A percentile compares a stretch with the other conserved stretches of the same genome.
These are phyloP conservation scores for Gambusia yucatana DNA, from an alignment of 2,797 vertebrate genomes.

Conservation along the genomic window DNA sequence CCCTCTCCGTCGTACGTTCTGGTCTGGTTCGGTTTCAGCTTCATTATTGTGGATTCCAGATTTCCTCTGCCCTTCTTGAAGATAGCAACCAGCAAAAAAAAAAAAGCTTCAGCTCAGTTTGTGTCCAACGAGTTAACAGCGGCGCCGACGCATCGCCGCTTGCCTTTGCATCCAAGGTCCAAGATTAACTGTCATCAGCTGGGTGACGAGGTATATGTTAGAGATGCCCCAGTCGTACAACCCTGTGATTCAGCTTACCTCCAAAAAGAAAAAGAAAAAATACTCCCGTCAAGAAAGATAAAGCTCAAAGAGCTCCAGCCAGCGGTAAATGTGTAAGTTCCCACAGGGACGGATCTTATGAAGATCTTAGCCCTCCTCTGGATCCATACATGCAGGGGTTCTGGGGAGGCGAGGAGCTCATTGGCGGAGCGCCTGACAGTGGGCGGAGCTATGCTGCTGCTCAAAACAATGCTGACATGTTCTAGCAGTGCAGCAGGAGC, in stretches of 20 bases:
- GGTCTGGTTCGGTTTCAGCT: constrained; percentile 97
- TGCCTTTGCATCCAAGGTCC: constrained; percentile 53
- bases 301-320: constrained; percentile 27
- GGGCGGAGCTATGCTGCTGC: constrained; percentile 43
- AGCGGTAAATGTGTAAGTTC: constrained; percentile 21
- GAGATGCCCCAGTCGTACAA: constrained; percentile 9
- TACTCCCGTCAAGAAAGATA: not conserved
- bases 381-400: constrained; percentile 66
- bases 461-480: constrained; percentile 45
- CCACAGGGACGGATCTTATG: constrained; percentile 53
- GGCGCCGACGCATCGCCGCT: constrained; percentile 65
- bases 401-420: constrained; percentile 27
- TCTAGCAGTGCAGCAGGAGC: constrained; percentile 8
- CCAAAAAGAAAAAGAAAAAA: not conserved
- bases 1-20: constrained; percentile 95
- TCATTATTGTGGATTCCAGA: constrained; percentile 82
- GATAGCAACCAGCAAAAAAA: constrained; percentile 32
- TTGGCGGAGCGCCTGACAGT: constrained; percentile 41
- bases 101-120: not conserved
- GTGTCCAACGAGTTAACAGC: constrained; percentile 48
- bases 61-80: constrained; percentile 11
- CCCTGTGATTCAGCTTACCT: constrained; percentile 12
- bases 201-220: constrained; percentile 8
- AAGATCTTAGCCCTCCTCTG: constrained; percentile 66
- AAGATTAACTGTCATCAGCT: constrained; percentile 25